Base-by-base conservation (phyloP, 2,797 vertebrate genomes). In the Lagodon rhomboides region DNA sequence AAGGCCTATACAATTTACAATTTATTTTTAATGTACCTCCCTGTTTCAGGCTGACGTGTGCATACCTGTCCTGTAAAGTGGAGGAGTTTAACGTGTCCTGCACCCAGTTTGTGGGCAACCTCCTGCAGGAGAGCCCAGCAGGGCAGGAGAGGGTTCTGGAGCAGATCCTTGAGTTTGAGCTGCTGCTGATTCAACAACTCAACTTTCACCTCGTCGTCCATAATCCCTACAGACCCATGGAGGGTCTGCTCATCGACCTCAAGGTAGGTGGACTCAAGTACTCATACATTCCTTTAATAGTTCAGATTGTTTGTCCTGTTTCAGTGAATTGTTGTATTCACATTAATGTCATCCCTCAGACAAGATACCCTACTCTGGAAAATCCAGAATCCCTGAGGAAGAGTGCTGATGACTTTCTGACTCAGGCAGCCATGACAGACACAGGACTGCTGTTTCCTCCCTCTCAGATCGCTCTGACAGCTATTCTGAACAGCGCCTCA, bases 11-110 rank as follows among this genome's bases (percentile, higher is more conserved):
- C 22, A 59, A 41, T 22, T 1, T 58, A n/a, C n/a, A n/a, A n/a
- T n/a, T n/a, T n/a, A n/a, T 30, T 69, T 27, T 3, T 11, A 43
- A 15, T 9, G 58, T n/a, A 12, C 22, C 54, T 30, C 49, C 13
- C 46, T 20, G 16, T 82, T 89, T 54, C 77, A 94, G 93, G 93
- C 77, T 94, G 71, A 93, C 92, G 0, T 98, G 98, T 89, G 94
- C 94, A 0, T 99, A 98, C 92, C 92, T 99, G 83, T 96, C 98
- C 44, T 99, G 98, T 85, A 99, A 99, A 94, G 98, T 99, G 83
- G 98, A 99, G 54, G 98, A 99, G 93, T 99, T 99, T 91, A 99
- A 99, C n/a, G 98, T 99, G 9, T 99, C 98, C 85, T 96, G 97
- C 87, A 90, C 91, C 56, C 98, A 99, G 83, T 99, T 99, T 86